Evolutionary conservation across 2,888 invertebrate species (phyloP).

Genomic region (Nemapogon koenigi): DNA sequence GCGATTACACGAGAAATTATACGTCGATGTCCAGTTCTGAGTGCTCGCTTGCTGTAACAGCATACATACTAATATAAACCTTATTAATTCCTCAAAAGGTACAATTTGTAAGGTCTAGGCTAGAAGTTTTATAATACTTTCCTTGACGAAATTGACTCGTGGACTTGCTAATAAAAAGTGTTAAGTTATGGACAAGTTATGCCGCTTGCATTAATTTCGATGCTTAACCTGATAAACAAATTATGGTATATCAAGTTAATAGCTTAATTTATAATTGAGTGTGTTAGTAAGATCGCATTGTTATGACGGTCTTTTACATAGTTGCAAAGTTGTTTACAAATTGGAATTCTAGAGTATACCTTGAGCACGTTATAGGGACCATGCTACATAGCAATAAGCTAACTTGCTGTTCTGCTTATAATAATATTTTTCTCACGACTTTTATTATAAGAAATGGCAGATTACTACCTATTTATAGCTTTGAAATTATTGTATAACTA

Average conservation of each 20-base stretch:
- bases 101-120: neutral
- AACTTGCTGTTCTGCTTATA: too few relatives aligned
- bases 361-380: too few relatives aligned
- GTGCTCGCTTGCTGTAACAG: conserved; percentile 28
- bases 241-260: conserved; percentile 62
- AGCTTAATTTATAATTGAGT: conserved; percentile 65
- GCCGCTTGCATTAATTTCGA: conserved; percentile 64
- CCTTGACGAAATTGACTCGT: conserved; percentile 57
- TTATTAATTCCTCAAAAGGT: conserved; percentile 23
- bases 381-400: too few relatives aligned
- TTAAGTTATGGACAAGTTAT: conserved; percentile 62
- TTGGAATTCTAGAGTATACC: conserved; percentile 27
- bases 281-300: conserved; percentile 51
- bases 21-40: conserved; percentile 49
- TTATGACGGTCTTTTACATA: conserved; percentile 44
- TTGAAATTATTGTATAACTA: too few relatives aligned
- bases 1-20: conserved; percentile 65
- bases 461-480: too few relatives aligned
- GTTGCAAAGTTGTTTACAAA: conserved; percentile 38
- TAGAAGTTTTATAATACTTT: conserved; percentile 35
- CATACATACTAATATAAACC: conserved; percentile 20
- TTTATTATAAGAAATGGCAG: too few relatives aligned
- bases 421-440: too few relatives aligned
- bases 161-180: conserved; percentile 61
- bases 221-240: conserved; percentile 65